phyloP scores from a whole-genome alignment of 92 coral and sea anemone genomes.

The Actinernus sp. region DNA sequence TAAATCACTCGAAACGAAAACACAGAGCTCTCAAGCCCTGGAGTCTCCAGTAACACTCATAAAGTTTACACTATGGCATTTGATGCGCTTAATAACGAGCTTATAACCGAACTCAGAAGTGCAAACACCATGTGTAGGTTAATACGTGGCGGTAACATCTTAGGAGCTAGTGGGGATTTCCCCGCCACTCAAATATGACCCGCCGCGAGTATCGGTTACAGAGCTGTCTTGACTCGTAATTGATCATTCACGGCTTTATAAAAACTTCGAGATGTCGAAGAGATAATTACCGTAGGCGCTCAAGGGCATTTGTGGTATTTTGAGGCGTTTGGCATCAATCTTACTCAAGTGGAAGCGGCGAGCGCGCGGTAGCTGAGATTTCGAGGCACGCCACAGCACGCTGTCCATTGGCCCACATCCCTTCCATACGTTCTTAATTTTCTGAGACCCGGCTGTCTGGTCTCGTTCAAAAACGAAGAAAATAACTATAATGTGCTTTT shows the following conservation, averaged over 20 bases:
- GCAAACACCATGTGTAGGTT: constrained; percentile 7
- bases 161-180: constrained; percentile 4
- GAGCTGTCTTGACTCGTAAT: constrained; percentile 27
- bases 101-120: constrained; percentile 9
- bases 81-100: background rate
- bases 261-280: constrained; percentile 45
- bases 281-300: constrained; percentile 34
- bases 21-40: background rate
- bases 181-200: constrained; percentile 65
- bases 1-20: background rate
- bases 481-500: too few species aligned
- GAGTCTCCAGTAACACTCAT: too few species aligned
- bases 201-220: constrained; percentile 56
- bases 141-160: constrained; percentile 24
- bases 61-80: background rate
- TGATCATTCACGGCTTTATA: constrained; percentile 36
- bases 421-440: too few species aligned
- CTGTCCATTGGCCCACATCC: too few species aligned
- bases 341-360: constrained; percentile 2
- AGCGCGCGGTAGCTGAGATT: too few species aligned
- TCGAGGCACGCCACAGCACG: too few species aligned
- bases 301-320: constrained; percentile 17
- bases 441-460: too few species aligned
- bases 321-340: constrained; percentile 11
- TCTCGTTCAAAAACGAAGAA: too few species aligned